Evolutionary conservation across 30 jellyfish, hydroid and myxozoan genomes (phyloP).

Genomic region (Mastigias papua): DNA sequence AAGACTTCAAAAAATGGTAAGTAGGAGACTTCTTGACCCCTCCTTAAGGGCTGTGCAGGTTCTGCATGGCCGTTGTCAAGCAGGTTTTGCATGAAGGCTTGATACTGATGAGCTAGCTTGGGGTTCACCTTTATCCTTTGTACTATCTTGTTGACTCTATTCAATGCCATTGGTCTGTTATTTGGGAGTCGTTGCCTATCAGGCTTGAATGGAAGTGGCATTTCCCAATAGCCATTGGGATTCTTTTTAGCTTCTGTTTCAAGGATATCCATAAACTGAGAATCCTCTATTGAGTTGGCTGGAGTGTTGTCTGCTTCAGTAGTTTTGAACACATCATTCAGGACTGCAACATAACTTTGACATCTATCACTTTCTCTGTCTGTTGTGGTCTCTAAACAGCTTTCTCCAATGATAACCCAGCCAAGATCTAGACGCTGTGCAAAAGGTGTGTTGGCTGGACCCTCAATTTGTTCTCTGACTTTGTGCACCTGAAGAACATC

Average conservation of each 20-base stretch:
- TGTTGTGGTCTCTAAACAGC: constrained; percentile 47
- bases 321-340: constrained; percentile 30
- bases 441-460: constrained; percentile 27
- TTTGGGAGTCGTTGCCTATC: constrained; percentile 40
- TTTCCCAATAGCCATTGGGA: constrained; percentile 43
- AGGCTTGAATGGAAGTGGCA: constrained; percentile 72
- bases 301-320: constrained; percentile 43
- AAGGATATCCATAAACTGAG: constrained; percentile 28
- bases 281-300: constrained; percentile 32
- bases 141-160: constrained; percentile 5
- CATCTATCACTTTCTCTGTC: constrained; percentile 10
- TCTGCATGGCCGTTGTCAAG: constrained; percentile 32
- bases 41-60: constrained; percentile 35
- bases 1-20: constrained; percentile 73
- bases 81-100: constrained; percentile 52
- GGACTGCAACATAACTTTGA: constrained; percentile 28
- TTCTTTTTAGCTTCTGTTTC: constrained; percentile 35
- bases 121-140: constrained; percentile 23
- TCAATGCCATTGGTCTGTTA: constrained; percentile 44
- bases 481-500: constrained; percentile 47
- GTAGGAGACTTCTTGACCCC: constrained; percentile 66
- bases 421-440: constrained; percentile 64
- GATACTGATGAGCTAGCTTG: constrained; percentile 30
- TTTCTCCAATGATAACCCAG: constrained; percentile 48
- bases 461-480: constrained; percentile 52